Conservation (phyloP, 2,888 invertebrate species). For the Troilus luridus region DNA sequence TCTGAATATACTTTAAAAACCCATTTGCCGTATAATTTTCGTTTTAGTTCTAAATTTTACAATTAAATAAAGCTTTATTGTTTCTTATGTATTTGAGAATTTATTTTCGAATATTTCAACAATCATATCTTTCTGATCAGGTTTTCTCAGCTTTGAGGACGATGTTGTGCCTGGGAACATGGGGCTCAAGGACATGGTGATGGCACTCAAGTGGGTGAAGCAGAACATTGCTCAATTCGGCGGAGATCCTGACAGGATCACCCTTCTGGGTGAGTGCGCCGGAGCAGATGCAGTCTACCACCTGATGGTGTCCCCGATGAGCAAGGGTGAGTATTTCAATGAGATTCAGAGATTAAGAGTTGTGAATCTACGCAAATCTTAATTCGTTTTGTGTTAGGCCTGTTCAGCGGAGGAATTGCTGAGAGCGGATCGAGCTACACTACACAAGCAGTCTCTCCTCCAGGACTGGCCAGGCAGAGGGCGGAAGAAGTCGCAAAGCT, state of each 20-base stretch:
- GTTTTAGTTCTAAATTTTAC: too few species aligned
- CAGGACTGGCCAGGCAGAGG: constrained; percentile 70
- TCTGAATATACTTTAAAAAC: too few species aligned
- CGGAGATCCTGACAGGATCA: constrained; percentile 62
- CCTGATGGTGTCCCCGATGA: constrained; percentile 61
- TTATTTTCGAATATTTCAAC: too few species aligned
- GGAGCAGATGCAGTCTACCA: constrained; percentile 62
- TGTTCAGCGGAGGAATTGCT: constrained; percentile 60
- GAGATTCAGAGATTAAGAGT: background rate
- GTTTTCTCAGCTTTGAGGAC: constrained; percentile 64
- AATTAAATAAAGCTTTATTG: too few species aligned
- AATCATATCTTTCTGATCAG: constrained; percentile 31
- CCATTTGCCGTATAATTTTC: too few species aligned
- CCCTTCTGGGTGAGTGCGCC: constrained; percentile 63
- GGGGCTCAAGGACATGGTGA: constrained; percentile 63
- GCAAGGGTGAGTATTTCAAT: constrained; percentile 49
- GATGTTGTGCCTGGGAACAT: constrained; percentile 62
- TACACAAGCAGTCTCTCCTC: constrained; percentile 58
- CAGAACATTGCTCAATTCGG: constrained; percentile 63
- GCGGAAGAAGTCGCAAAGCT: constrained; percentile 74
- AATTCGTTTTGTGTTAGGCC: constrained; percentile 50
- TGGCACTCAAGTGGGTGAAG: constrained; percentile 62
- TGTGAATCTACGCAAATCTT: background rate
- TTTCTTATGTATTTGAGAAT: too few species aligned
- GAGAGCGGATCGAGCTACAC: constrained; percentile 63